A percentile compares a stretch with the other conserved stretches of the same genome.
Evolutionary conservation across 2,113 vertebrate species (phyloP).

Genomic region (Aepyceros melampus): DNA sequence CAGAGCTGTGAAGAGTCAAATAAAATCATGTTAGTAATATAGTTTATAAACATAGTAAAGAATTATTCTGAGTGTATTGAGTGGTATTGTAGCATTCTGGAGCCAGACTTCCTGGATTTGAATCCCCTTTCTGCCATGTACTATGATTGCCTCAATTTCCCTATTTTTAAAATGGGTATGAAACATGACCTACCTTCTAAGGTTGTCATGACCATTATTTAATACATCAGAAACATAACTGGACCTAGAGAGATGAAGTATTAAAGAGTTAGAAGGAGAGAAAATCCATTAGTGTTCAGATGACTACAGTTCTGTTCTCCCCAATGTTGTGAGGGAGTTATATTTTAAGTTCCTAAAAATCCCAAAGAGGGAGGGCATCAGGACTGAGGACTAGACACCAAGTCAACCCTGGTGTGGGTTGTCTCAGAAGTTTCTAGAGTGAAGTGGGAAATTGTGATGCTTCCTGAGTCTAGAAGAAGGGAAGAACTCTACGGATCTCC

Average conservation of each 20-base stretch:
- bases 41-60: not conserved
- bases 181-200: not conserved
- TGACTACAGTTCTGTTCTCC: not conserved
- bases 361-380: not conserved
- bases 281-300: not conserved
- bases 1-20: not conserved
- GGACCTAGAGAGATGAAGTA: not conserved
- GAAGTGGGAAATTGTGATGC: not conserved
- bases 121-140: not conserved
- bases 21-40: not conserved
- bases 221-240: not conserved
- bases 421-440: not conserved
- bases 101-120: not conserved
- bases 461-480: not conserved
- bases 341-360: not conserved
- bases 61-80: not conserved
- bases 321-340: not conserved
- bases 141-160: not conserved
- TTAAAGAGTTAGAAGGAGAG: not conserved
- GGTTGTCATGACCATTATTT: not conserved
- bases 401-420: not conserved
- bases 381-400: not conserved
- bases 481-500: fast-evolving
- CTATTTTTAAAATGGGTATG: not conserved
- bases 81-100: too few relatives aligned